Percentiles rank a stretch among this genome's conserved stretches.
Evolutionary conservation across 1,140 invertebrate species (phyloP).

Genomic region (Zaprionus inermis): DNA sequence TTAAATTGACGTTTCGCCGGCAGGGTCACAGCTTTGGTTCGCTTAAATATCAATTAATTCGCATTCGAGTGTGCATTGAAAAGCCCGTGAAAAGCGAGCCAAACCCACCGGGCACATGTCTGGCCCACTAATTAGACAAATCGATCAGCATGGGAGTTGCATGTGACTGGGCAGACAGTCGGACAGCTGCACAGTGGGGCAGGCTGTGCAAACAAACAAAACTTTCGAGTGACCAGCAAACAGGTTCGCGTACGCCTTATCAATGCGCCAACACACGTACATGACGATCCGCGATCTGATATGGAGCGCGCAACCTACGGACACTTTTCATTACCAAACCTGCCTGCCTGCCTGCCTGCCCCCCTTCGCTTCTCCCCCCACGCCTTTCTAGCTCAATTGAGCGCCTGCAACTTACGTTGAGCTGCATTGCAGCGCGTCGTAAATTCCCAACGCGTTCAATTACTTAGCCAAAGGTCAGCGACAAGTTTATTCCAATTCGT

Average conservation of each 20-base stretch:
- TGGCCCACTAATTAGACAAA: slow-evolving; percentile 50
- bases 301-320: slow-evolving; percentile 17
- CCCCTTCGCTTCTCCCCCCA: neutral
- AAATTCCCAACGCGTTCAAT: slow-evolving; percentile 71
- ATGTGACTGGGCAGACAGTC: slow-evolving; percentile 51
- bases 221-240: slow-evolving; percentile 8
- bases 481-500: slow-evolving; percentile 47
- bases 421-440: slow-evolving; percentile 54
- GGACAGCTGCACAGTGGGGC: neutral
- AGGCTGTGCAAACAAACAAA: slow-evolving; percentile 17
- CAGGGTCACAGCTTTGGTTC: slow-evolving; percentile 60
- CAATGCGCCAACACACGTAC: slow-evolving; percentile 50
- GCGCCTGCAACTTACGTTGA: slow-evolving; percentile 67
- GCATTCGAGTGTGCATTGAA: neutral
- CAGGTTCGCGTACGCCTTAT: slow-evolving; percentile 21
- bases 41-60: slow-evolving; percentile 76
- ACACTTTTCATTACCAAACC: slow-evolving; percentile 54
- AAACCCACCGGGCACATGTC: slow-evolving; percentile 13
- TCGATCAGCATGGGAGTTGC: slow-evolving; percentile 66
- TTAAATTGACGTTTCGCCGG: slow-evolving; percentile 36
- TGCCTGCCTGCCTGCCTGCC: neutral
- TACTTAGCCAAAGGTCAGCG: slow-evolving; percentile 60
- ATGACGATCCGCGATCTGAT: slow-evolving; percentile 56
- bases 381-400: slow-evolving; percentile 61
- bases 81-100: slow-evolving; percentile 12